Evolutionary conservation across 2,797 vertebrate genomes (phyloP), one percentile per base, ranked within the genome.

Genomic region (Halcyon leucocephala): DNA sequence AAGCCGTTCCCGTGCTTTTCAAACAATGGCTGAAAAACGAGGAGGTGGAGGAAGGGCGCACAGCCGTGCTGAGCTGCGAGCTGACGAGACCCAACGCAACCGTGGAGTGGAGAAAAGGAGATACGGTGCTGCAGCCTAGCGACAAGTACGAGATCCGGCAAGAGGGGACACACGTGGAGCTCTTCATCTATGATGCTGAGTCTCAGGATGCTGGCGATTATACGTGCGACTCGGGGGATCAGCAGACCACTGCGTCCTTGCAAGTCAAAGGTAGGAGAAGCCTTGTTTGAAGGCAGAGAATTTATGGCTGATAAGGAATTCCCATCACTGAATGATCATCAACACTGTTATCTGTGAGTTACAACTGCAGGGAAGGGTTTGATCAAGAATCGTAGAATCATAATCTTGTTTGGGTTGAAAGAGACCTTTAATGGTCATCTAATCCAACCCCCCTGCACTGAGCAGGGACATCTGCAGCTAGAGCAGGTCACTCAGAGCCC

Each of bases 171-270:
- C 97, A 96, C 51, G 98, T 98, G 15, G 98, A 98, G 71, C 97
- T 99, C 90, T 87, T 97, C 74, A 98, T 99, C 95, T 99, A 98
- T 60, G 98, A 98, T 84, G 98, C 99, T 7, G 98, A 98, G 71
- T 97, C 98, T 9, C 98, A 98, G 76, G 99, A 99, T 80, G 98
- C 98, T 4, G 99, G 99, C 0, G 98, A 99, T 6, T 98, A 99
- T 73, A 98, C 98, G 8, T 99, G 99, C 1, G 98, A 98, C n/a
- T 93, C 99, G 2, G 98, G 98, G 84, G 98, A 98, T 29, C 97
- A 97, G 58, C 95, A 97, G 46, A 96, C 95, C 72, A 93, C 95
- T 0, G 96, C 97, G 0, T 84, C 65, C 0, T 28, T 97, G 80
- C 92, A 93, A 35, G 97, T 97, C 71, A 97, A 97, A 97, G 97